Evolutionary conservation across 2,888 invertebrate species (phyloP), one percentile per base, ranked within the genome.

Genomic region (Syrphus vitripennis): DNA sequence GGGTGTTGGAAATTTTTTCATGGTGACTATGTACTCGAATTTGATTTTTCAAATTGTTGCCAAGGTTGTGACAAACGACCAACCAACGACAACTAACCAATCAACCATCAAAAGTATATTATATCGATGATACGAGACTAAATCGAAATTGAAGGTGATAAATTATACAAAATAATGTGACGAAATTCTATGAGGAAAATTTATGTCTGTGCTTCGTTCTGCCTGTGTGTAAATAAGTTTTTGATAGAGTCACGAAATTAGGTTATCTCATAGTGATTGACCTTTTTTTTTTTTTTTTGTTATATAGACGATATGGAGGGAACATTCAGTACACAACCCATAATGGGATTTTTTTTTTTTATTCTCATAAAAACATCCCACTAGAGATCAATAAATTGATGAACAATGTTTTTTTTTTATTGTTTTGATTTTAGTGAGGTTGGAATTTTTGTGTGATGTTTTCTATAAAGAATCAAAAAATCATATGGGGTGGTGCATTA

Each of bases 241-340:
- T 26, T 65, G 70, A 59, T 57, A 75, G 45, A 48, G 48, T 10
- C 19, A 48, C 12, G 31, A 81, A 70, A 84, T 69, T 84, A 48
- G 84, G 80, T 84, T 84, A 84, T 84, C 80, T 53, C 59, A 21
- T 69, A 72, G 31, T 67, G 76, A 81, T 72, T 84, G 84, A 81
- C 84, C 76, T 76, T 84, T 84, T 83, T 84, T 76, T 45, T n/a
- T 1, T 34, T 75, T 76, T 67, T 34, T 48, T 4, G 19, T 24
- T 67, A 10, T 3, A 45, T 1, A 16, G 10, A 9, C 1, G 5
- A 5, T 14, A 29, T 5, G 45, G 57, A 48, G 31, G 34, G 42
- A 65, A 21, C n/a, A 31, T 55, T 75, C 45, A 53, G 3, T 67
- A 26, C 45, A 65, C 7, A 42, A 26, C 45, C 45, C 7, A 42